These are phyloP conservation scores for Oscheius sp. DNA, from an alignment of 2,888 invertebrate genomes.

Conservation along the genomic window DNA sequence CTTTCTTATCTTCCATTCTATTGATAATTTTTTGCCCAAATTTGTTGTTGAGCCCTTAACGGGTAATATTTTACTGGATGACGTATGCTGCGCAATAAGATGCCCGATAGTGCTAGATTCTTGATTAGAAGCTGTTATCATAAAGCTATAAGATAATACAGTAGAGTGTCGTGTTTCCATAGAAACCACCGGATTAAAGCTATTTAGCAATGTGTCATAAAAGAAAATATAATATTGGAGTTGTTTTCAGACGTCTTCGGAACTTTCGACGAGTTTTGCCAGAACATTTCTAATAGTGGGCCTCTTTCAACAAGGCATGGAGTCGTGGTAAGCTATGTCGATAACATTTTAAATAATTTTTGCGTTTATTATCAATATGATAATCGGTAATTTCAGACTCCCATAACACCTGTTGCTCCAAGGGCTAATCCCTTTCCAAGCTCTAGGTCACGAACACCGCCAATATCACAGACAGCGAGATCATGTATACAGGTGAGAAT, in stretches of 20 bases:
- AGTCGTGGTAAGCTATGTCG: conserved; percentile 17
- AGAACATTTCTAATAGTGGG: conserved; percentile 8
- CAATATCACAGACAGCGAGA: conserved; percentile 1
- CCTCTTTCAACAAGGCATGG: not conserved
- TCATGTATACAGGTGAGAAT: conserved; percentile 19
- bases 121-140: too few species aligned
- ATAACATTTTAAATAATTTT: too few species aligned
- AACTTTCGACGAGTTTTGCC: conserved; percentile 11
- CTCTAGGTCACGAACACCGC: not conserved
- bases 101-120: too few species aligned
- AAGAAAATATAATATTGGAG: not conserved
- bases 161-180: too few species aligned
- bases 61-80: too few species aligned
- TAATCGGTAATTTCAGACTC: conserved; percentile 1
- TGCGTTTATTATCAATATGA: not conserved
- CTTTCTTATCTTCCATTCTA: too few species aligned
- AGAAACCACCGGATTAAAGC: too few species aligned
- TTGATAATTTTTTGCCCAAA: not conserved
- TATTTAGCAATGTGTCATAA: too few species aligned
- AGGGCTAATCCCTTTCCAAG: not conserved
- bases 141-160: too few species aligned
- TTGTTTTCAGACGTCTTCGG: conserved; percentile 28
- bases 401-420: not conserved
- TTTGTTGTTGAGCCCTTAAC: too few species aligned
- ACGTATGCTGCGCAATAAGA: too few species aligned